A percentile compares a stretch with the other conserved stretches of the same genome.
These are phyloP conservation scores for Falco cherrug DNA, from an alignment of 2,797 vertebrate genomes.

Conservation along the genomic window DNA sequence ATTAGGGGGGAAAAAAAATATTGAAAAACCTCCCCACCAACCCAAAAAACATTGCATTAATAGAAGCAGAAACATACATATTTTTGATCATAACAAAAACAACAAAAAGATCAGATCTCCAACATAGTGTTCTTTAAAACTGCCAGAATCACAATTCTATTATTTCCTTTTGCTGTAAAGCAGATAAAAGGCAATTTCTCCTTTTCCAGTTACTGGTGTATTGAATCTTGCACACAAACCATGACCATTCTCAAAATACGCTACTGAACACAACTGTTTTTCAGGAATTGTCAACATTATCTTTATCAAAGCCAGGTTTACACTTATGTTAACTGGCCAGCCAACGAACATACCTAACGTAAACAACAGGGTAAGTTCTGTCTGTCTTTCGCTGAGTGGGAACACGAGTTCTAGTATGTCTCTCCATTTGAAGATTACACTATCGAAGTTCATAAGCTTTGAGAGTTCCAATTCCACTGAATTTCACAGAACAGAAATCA, in stretches of 20 bases:
- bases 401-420: neutral
- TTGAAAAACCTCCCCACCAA: neutral
- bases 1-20: neutral
- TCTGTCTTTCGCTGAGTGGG: neutral
- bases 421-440: neutral
- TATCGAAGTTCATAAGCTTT: neutral
- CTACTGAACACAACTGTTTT: neutral
- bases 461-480: neutral
- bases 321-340: neutral
- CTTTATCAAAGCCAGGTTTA: neutral
- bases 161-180: neutral
- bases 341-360: neutral
- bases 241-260: neutral
- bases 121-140: neutral
- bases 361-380: neutral
- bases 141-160: neutral
- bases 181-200: neutral
- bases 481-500: neutral
- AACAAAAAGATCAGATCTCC: neutral
- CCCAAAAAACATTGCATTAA: neutral
- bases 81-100: neutral
- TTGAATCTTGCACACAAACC: neutral
- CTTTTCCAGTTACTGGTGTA: neutral
- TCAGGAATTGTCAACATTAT: neutral
- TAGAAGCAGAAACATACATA: neutral